phyloP scores from a whole-genome alignment of 2,888 invertebrate genomes.

The Synergus laeviventris region DNA sequence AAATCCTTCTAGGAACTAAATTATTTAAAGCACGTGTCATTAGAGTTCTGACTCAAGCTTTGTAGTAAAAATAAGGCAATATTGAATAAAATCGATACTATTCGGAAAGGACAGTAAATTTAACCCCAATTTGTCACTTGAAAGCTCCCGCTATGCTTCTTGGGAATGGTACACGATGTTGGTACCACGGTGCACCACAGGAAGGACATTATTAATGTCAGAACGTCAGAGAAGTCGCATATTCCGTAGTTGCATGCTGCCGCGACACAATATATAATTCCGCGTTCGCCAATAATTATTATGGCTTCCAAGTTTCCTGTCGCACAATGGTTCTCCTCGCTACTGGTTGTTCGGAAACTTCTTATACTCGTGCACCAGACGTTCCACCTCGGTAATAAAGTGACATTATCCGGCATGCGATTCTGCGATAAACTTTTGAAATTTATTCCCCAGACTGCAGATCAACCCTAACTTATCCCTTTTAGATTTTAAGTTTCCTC shows the following conservation, averaged over 20 bases:
- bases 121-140: slow-evolving; percentile 60
- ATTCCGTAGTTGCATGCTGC: slow-evolving; percentile 62
- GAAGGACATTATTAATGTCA: slow-evolving; percentile 72
- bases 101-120: slow-evolving; percentile 50
- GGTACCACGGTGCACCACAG: slow-evolving; percentile 71
- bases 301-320: slow-evolving; percentile 69
- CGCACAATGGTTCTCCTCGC: slow-evolving; percentile 59
- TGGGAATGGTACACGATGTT: slow-evolving; percentile 65
- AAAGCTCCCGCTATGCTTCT: slow-evolving; percentile 49
- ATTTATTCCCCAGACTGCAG: slow-evolving; percentile 64
- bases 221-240: slow-evolving; percentile 66
- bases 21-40: no score
- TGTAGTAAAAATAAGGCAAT: not conserved
- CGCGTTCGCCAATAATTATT: slow-evolving; percentile 74
- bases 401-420: slow-evolving; percentile 73
- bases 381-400: slow-evolving; percentile 67
- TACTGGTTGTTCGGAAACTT: slow-evolving; percentile 63
- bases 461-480: not conserved
- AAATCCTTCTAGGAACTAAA: no score
- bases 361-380: slow-evolving; percentile 56
- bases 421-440: slow-evolving; percentile 73
- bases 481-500: not conserved
- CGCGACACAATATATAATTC: slow-evolving; percentile 73
- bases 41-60: no score
- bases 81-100: not conserved